Base-by-base conservation (phyloP, 2,888 invertebrate species). In the Carcina quercana region DNA sequence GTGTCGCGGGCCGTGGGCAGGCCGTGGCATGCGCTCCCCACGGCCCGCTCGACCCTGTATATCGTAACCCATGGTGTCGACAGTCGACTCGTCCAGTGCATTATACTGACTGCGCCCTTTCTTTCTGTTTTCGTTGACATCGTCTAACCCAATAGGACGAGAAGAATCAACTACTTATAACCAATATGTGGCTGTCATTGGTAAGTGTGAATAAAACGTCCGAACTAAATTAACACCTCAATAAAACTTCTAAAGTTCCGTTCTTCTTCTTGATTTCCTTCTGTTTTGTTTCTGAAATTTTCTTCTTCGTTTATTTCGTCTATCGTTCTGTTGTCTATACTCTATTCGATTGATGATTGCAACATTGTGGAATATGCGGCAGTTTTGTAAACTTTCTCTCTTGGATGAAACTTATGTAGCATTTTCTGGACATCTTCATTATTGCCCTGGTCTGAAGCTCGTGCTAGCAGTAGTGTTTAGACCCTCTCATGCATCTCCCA, bases 171-270 rank as follows among this genome's bases (percentile, higher is more conserved):
- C 92, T 94, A 88, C 91, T 95, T 88, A 93, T 94, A 87, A 91
- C 94, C 88, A 94, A 94, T 90, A 92, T 94, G 88, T 95, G 94
- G 94, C 92, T 94, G 89, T 93, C 93, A 88, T 91, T 94, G 92
- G 94, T 93, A 91, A 94, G 93, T 93, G 88, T 87, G 74, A 73
- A 64, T 76, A 82, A 84, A 76, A 70, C n/a, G 68, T 66, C 73
- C 64, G 84, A 86, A 59, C 62, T 82, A 82, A 82, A 83, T 74
- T 80, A 74, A 72, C 68, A 76, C 70, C n/a, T 76, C 59, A 50
- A 68, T 67, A 79, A 80, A 82, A 80, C 65, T 79, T 78, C 71
- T 71, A 47, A 65, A 57, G 54, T 69, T 68, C 50, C 52, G 58
- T 68, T 69, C 55, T 50, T 56, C 59, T 62, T 58, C 56, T 64